These are phyloP conservation scores for Corbicula japonica DNA, from an alignment of 2,888 invertebrate genomes.

Conservation along the genomic window DNA sequence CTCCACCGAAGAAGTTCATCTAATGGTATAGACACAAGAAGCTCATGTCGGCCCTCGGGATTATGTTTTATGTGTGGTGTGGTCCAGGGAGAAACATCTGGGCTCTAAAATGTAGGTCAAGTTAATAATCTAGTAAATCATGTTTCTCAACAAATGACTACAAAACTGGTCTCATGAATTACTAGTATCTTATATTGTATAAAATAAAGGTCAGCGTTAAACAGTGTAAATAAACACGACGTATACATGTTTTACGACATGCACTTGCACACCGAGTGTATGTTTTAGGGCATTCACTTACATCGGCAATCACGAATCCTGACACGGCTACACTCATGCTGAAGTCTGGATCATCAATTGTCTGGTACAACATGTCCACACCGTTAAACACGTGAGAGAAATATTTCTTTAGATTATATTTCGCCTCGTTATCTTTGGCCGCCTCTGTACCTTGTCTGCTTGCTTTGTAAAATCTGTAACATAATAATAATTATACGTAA, in stretches of 20 bases:
- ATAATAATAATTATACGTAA: too few relatives aligned
- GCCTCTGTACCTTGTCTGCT: slow-evolving; percentile 40
- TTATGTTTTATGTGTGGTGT: slow-evolving; percentile 48
- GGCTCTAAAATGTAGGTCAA: slow-evolving; percentile 35
- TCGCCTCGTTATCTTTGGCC: slow-evolving; percentile 59
- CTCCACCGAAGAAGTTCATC: slow-evolving; percentile 56
- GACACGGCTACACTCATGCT: slow-evolving; percentile 53
- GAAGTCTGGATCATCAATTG: slow-evolving; percentile 52
- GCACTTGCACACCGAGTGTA: not conserved
- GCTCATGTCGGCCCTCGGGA: slow-evolving; percentile 39
- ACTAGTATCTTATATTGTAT: too few relatives aligned
- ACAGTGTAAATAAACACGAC: too few relatives aligned
- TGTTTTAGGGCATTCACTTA: slow-evolving; percentile 26
- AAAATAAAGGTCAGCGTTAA: too few relatives aligned
- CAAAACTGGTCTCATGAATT: too few relatives aligned
- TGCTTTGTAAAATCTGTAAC: slow-evolving; percentile 61
- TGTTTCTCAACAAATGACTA: too few relatives aligned
- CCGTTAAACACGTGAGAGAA: slow-evolving; percentile 67
- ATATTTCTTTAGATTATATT: slow-evolving; percentile 58
- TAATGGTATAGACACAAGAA: slow-evolving; percentile 48
- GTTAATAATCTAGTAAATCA: too few relatives aligned
- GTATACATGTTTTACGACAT: too few relatives aligned
- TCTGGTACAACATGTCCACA: slow-evolving; percentile 60
- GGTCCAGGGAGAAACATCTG: slow-evolving; percentile 61
- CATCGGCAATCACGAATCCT: slow-evolving; percentile 61